phyloP scores from a whole-genome alignment of 2,888 invertebrate species.

The Callyntrura sp. region DNA sequence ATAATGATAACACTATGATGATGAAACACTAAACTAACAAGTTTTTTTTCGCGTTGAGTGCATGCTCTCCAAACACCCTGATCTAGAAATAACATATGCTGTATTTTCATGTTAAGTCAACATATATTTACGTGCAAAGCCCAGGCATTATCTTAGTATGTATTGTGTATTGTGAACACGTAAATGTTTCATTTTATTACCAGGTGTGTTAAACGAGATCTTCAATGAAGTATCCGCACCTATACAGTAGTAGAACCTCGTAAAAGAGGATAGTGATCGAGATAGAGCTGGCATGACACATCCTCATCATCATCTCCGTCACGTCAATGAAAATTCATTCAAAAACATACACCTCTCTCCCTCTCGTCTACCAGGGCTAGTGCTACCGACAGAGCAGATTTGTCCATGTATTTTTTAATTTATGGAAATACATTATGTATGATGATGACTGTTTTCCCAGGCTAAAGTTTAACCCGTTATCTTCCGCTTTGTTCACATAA shows the following conservation, averaged over 20 bases:
- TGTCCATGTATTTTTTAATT: slow-evolving; percentile 6
- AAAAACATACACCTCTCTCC: not conserved
- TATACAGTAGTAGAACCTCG: not conserved
- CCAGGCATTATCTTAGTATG: not conserved
- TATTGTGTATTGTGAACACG: not conserved
- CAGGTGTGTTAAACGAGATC: slow-evolving; percentile 38
- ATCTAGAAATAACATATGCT: slow-evolving; percentile 32
- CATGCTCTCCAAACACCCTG: slow-evolving; percentile 13
- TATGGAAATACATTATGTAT: slow-evolving; percentile 42
- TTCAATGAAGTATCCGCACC: not conserved
- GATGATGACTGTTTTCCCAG: slow-evolving; percentile 44
- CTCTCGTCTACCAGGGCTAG: no score
- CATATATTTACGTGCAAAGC: slow-evolving; percentile 12
- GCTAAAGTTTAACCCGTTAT: slow-evolving; percentile 57
- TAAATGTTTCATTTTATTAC: slow-evolving; percentile 24
- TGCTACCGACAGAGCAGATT: not conserved
- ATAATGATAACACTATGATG: not conserved
- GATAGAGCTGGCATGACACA: slow-evolving; percentile 12
- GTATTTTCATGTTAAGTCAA: slow-evolving; percentile 26
- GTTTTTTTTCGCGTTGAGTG: not conserved
- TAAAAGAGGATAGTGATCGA: not conserved
- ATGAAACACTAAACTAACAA: not conserved
- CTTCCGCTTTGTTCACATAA: slow-evolving; percentile 35
- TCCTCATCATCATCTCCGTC: not conserved
- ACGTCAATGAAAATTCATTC: not conserved